A percentile compares a stretch with the other conserved stretches of the same genome.
Evolutionary conservation across 2,797 vertebrate genomes (phyloP).

Genomic region (Staurois parvus): DNA sequence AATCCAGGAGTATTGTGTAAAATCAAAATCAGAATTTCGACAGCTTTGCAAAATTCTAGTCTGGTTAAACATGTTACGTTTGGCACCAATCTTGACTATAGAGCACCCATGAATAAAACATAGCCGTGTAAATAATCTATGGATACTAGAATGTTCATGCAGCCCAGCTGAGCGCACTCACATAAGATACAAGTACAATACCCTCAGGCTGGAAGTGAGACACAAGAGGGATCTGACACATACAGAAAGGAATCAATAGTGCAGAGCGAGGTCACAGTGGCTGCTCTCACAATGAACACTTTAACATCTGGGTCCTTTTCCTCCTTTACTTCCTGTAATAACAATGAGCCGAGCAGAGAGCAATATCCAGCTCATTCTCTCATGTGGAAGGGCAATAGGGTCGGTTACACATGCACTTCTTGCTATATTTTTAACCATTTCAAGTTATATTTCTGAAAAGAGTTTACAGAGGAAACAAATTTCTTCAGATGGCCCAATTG

Average conservation of each 20-base stretch:
- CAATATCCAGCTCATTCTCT: constrained; percentile 37
- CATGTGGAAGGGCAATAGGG: constrained; percentile 28
- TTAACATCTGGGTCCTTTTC: constrained; percentile 61
- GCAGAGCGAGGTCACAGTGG: constrained; percentile 52
- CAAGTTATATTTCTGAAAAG: not conserved
- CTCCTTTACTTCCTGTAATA: constrained; percentile 56
- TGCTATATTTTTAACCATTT: constrained; percentile 27
- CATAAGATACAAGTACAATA: not conserved
- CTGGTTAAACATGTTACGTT: not conserved
- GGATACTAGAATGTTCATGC: not conserved
- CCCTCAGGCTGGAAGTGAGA: constrained; percentile 40
- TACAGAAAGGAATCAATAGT: constrained; percentile 51
- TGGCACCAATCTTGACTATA: not conserved
- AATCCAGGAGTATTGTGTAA: not conserved
- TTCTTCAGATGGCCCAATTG: not conserved
- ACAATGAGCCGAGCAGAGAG: constrained; percentile 57
- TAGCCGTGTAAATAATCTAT: not conserved
- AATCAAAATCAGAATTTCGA: not conserved
- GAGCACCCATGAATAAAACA: not conserved
- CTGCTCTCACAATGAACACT: constrained; percentile 54
- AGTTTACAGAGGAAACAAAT: not conserved
- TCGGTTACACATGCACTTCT: not conserved
- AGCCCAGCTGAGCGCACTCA: not conserved
- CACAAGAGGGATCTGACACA: constrained; percentile 55
- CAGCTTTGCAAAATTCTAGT: not conserved